Evolutionary conservation across 2,113 vertebrate species (phyloP), one percentile per base, ranked within the genome.

Genomic region (Mesembrinibis cayennensis): DNA sequence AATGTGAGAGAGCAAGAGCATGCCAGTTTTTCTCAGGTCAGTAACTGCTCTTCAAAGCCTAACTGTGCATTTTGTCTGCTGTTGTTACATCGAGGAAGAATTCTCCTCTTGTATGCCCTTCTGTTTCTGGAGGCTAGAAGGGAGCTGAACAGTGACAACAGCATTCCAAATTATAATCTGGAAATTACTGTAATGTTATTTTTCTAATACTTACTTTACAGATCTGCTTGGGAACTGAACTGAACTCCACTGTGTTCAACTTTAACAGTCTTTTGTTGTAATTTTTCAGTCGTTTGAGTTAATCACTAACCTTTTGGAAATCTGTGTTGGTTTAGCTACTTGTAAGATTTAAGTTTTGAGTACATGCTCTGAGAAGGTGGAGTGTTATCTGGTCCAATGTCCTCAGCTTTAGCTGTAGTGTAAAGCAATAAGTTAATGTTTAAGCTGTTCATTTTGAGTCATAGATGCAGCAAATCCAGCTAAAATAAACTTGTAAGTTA

Each of bases 361-460:
- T 87, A 26, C 70, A 10, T 30, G 30, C 70, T 91, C 52, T 76
- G 84, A 65, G 93, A 94, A 96, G 84, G 95, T 91, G 90, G 58
- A 73, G 67, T 72, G 74, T 93, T 91, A 82, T 11, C 90, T 93
- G 56, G 96, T 93, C 84, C 96, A 96, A 96, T 95, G 94, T 95
- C 94, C 93, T 92, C 74, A 82, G 52, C 65, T 89, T 76, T 84
- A 93, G 74, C 89, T 94, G 70, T 90, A 67, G 78, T 50, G 73
- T 90, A 87, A 95, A 95, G 81, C 2, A 4, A 10, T 71, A 76
- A 89, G 91, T 96, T 97, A 96, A 95, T 94, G 38, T 95, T 96
- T 96, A 95, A 95, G 53, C 95, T 77, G 66, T 49, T 91, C 44
- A 13, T 83, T 96, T 81, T 66, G 77, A 95, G 56, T 81, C 2